Evolutionary conservation across 2,888 invertebrate genomes (phyloP), one percentile per base, ranked within the genome.

Genomic region (Synanthedon myopaeformis): DNA sequence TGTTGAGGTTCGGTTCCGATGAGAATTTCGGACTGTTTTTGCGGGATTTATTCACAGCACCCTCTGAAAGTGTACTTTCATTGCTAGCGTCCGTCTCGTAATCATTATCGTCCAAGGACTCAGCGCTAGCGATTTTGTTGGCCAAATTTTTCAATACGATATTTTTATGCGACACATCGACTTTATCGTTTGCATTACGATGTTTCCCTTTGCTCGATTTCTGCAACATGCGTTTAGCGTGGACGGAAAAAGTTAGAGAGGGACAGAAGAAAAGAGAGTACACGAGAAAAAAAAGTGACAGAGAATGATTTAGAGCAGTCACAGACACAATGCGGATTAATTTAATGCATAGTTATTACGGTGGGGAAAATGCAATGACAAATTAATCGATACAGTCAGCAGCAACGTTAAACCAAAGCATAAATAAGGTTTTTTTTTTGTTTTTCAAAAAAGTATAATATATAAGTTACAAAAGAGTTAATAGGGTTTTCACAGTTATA

Each of bases 21-120:
- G 82, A 86, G 62, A 88, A 88, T 61, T 87, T 88, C 0, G 88
- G 88, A 54, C 88, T 88, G 3, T 67, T 54, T 66, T 82, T 86
- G 41, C 69, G 66, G 0, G 82, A 78, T 59, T 63, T 70, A 28
- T 71, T 80, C 13, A 84, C 59, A 2, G 83, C 84, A 0, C 86
- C 82, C 19, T 87, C 87, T 0, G 87, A 87, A n/a, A 83, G 35
- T 0, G 87, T 86, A 56, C 86, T 86, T 52, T 85, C 85, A 51
- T 84, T 82, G 54, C 86, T 87, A 0, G 69, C 74, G 28, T 87
- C 87, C 0, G 86, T 85, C 23, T 83, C 84, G 52, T 78, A 82
- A 51, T 84, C 84, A 12, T 64, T 58, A 8, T 69, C 79, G 14
- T 82, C 79, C 13, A 85, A 56, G 0, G 80, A 81, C 55, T 87